phyloP scores from a whole-genome alignment of 2,113 vertebrate species.

The Prunella fulvescens region DNA sequence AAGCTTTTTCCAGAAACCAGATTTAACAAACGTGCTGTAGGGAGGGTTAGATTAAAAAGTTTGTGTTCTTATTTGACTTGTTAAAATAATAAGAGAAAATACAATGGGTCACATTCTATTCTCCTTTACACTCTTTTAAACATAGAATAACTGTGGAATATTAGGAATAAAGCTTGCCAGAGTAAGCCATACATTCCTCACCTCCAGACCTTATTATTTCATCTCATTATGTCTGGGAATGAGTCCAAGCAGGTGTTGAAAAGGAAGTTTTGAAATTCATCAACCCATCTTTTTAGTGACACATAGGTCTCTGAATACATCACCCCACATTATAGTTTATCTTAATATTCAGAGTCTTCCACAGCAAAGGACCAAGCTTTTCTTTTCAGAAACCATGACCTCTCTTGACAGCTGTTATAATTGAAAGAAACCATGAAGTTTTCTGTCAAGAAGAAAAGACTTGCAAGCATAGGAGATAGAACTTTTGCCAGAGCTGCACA shows the following conservation, averaged over 20 bases:
- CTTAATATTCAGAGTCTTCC: slow-evolving; percentile 19
- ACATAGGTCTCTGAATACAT: background rate
- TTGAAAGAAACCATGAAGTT: background rate
- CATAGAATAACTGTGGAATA: background rate
- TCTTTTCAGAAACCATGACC: background rate
- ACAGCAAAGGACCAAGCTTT: background rate
- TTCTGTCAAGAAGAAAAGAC: background rate
- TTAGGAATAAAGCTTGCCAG: background rate
- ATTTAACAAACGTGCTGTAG: accelerated
- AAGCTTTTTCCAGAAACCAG: background rate
- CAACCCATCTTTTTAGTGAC: background rate
- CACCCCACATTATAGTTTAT: background rate
- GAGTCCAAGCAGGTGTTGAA: background rate
- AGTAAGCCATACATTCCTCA: background rate
- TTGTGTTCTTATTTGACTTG: background rate
- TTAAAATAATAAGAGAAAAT: background rate
- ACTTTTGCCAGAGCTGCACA: background rate
- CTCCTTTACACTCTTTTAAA: background rate
- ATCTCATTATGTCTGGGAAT: background rate
- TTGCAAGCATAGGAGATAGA: background rate
- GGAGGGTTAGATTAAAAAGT: background rate
- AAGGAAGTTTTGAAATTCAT: background rate
- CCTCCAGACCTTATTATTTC: background rate
- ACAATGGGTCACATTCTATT: background rate
- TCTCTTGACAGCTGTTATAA: background rate